Evolutionary conservation across 2,888 invertebrate species (phyloP), one percentile per base, ranked within the genome.

Genomic region (Gerris lacustris): DNA sequence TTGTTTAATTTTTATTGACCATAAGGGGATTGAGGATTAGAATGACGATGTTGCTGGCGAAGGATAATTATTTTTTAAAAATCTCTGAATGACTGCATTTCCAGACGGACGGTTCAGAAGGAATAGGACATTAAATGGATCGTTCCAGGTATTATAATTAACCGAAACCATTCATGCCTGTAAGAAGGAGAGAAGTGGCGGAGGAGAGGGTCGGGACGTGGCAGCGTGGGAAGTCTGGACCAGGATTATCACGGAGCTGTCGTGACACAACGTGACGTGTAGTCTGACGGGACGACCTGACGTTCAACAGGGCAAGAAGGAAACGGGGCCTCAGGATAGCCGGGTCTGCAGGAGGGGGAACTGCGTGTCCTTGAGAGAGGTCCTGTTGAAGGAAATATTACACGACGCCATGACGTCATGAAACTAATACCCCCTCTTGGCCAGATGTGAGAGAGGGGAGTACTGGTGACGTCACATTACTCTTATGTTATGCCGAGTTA

Each of bases 341-440:
- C n/a, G n/a, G n/a, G n/a, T n/a, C 15, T 55, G 15, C 15, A 55
- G 55, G 55, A 15, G 15, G 15, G 55, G 15, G 55, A 15, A 55
- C 15, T 9, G 15, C 55, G 9, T 55, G 55, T 55, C 55, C 55
- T 55, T 55, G 55, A 55, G 55, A 55, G 55, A 55, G 55, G 55
- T 55, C 55, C 55, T 55, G 55, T 55, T 55, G 55, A 55, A 55
- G 55, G 55, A 55, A 47, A 47, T 47, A 47, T 55, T 55, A 55
- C 15, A 55, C 55, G 15, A 15, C 9, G 55, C 5, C 15, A 5
- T 55, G 55, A 55, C 55, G 55, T 55, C 55, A 55, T 15, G 4
- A 31, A 31, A 31, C 31, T 31, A 31, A 31, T 31, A 31, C 31
- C 31, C 31, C 31, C 31, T 31, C 31, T 31, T n/a, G n/a, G n/a